A percentile compares a stretch with the other conserved stretches of the same genome.
Evolutionary conservation across 2,797 vertebrate genomes (phyloP).

Genomic region (Ibycter americanus): DNA sequence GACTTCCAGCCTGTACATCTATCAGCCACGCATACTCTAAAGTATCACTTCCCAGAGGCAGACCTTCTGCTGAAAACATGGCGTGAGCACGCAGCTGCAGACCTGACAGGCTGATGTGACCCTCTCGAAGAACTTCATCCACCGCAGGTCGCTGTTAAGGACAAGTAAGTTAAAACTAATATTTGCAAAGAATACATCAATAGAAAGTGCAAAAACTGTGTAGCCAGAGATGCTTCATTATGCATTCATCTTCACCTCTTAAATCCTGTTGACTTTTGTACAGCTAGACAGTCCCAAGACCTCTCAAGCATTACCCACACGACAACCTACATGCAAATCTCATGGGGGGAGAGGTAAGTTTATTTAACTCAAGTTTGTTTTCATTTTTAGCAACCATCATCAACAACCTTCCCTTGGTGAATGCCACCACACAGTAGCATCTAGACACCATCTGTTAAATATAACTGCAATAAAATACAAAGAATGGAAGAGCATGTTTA

Average conservation of each 20-base stretch:
- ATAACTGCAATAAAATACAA: neutral
- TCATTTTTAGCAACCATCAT: neutral
- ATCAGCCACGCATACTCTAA: slow-evolving; percentile 98
- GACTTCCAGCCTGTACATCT: slow-evolving; percentile 91
- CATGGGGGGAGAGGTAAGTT: neutral
- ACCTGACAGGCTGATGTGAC: slow-evolving; percentile 92
- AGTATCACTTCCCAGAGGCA: slow-evolving; percentile 89
- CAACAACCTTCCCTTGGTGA: neutral
- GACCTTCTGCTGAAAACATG: slow-evolving; percentile 95
- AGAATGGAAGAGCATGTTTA: neutral
- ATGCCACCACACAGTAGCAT: neutral
- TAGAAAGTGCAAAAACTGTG: neutral
- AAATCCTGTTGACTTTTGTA: neutral
- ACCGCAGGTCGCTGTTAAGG: slow-evolving; percentile 85
- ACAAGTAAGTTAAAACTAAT: neutral
- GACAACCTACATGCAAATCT: neutral
- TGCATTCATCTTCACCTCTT: neutral
- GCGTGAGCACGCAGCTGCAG: slow-evolving; percentile 96
- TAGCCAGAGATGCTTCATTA: neutral
- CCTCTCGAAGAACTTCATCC: slow-evolving; percentile 91
- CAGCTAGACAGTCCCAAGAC: neutral
- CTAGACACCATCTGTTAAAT: neutral
- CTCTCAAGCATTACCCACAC: neutral
- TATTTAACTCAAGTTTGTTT: neutral
- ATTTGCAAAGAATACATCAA: neutral